A percentile compares a stretch with the other conserved stretches of the same genome.
Conservation (phyloP, 2,797 vertebrate species). For the Aeoliscus strigatus region DNA sequence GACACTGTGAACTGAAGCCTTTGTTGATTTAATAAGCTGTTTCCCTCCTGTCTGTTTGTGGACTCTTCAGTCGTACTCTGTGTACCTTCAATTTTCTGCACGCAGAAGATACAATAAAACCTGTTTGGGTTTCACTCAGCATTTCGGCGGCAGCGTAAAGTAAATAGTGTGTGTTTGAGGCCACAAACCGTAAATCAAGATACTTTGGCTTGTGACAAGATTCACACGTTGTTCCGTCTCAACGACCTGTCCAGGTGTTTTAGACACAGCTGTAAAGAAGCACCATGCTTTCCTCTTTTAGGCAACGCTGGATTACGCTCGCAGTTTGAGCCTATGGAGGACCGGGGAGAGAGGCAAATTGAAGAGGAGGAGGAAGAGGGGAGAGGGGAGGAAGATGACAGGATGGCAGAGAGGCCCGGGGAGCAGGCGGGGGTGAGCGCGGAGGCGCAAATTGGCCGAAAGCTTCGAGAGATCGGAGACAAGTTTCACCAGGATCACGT, state of each 20-base stretch:
- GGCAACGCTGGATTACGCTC: slow-evolving; percentile 69
- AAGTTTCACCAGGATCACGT: slow-evolving; percentile 77
- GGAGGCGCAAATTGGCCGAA: slow-evolving; percentile 76
- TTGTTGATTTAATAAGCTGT: slow-evolving; percentile 45
- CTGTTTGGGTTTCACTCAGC: slow-evolving; percentile 28
- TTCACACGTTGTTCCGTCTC: background rate
- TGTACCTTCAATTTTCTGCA: slow-evolving; percentile 22
- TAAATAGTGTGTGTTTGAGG: slow-evolving; percentile 19
- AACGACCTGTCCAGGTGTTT: slow-evolving; percentile 5
- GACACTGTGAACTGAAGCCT: slow-evolving; percentile 20
- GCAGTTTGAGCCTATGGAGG: slow-evolving; percentile 68
- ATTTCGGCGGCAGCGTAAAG: background rate
- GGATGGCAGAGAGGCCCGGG: slow-evolving; percentile 47
- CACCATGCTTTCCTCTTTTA: slow-evolving; percentile 44
- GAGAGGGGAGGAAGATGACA: slow-evolving; percentile 53
- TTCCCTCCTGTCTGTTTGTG: slow-evolving; percentile 15
- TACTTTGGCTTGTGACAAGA: background rate
- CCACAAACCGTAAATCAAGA: slow-evolving; percentile 24
- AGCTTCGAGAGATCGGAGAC: slow-evolving; percentile 80
- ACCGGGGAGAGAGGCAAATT: slow-evolving; percentile 56
- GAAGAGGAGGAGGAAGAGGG: slow-evolving; percentile 51
- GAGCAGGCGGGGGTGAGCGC: slow-evolving; percentile 55
- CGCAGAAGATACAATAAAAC: slow-evolving; percentile 35
- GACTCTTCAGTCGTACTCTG: slow-evolving; percentile 13
- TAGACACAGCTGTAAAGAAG: slow-evolving; percentile 23